A percentile compares a stretch with the other conserved stretches of the same genome.
phyloP scores from a whole-genome alignment of 2,113 vertebrate species.

The Dermatemys mawii region DNA sequence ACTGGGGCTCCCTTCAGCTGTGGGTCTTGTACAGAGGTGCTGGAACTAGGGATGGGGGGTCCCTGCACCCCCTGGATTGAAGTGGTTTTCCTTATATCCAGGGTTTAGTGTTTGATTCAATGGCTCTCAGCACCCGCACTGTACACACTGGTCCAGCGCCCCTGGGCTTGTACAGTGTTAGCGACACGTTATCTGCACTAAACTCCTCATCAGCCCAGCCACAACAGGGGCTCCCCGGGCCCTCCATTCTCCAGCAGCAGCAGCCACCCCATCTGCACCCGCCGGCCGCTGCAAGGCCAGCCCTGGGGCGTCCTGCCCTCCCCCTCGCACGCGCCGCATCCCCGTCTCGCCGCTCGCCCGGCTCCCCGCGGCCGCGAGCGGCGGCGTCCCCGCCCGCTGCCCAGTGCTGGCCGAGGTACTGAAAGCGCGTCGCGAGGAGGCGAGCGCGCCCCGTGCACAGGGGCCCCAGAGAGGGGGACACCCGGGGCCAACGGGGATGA shows the following conservation, averaged over 20 bases:
- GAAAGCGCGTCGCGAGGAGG: background rate
- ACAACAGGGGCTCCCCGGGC: background rate
- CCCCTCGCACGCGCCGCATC: background rate
- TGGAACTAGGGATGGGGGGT: too few relatives aligned
- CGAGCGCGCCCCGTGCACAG: background rate
- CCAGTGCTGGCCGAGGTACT: slow-evolving; percentile 43
- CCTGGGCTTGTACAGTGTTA: background rate
- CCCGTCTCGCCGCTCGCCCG: background rate
- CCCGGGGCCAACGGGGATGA: background rate
- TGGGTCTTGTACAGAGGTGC: background rate
- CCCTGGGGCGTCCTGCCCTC: background rate
- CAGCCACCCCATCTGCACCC: background rate
- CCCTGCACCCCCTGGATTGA: too few relatives aligned
- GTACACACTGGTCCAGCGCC: background rate
- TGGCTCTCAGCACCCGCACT: background rate
- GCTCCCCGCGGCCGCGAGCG: background rate
- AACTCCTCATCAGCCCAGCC: background rate
- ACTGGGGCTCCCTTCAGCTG: background rate
- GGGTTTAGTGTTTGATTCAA: too few relatives aligned
- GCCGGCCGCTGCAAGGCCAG: background rate
- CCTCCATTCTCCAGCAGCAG: too few relatives aligned
- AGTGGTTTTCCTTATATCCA: too few relatives aligned
- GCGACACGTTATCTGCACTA: background rate
- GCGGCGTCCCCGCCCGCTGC: background rate
- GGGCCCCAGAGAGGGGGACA: too few relatives aligned